phyloP scores from a whole-genome alignment of 2,113 vertebrate species.

The Sphaerodactylus townsendi region DNA sequence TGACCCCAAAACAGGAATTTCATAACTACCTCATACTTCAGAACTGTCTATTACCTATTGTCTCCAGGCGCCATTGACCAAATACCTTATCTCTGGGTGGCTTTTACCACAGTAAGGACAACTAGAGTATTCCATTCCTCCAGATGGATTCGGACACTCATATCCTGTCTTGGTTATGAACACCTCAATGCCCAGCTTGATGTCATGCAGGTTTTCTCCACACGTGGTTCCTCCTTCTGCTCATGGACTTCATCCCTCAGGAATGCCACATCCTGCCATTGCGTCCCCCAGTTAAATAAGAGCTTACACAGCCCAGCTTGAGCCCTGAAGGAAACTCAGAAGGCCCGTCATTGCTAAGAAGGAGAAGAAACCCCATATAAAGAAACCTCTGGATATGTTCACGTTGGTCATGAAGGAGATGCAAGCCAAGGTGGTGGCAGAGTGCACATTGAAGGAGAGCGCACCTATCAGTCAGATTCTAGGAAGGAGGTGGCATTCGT shows the following conservation, averaged over 20 bases:
- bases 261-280: slow-evolving; percentile 87
- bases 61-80: slow-evolving; percentile 89
- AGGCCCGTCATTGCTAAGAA: slow-evolving; percentile 79
- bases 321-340: slow-evolving; percentile 79
- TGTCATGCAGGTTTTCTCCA: slow-evolving; percentile 90
- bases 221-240: slow-evolving; percentile 83
- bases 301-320: slow-evolving; percentile 77
- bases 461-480: slow-evolving; percentile 97
- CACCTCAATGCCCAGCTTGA: slow-evolving; percentile 93
- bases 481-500: slow-evolving; percentile 95
- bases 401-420: slow-evolving; percentile 97
- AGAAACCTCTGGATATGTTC: slow-evolving; percentile 91
- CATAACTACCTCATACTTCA: slow-evolving; percentile 86
- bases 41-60: slow-evolving; percentile 94
- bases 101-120: slow-evolving; percentile 94
- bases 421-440: slow-evolving; percentile 91
- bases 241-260: slow-evolving; percentile 86
- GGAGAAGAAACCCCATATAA: slow-evolving; percentile 89
- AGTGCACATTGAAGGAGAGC: slow-evolving; percentile 95
- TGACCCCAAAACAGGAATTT: slow-evolving; percentile 88
- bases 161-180: slow-evolving; percentile 94
- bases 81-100: slow-evolving; percentile 91
- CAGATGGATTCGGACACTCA: slow-evolving; percentile 89
- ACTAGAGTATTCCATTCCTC: slow-evolving; percentile 90
- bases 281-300: slow-evolving; percentile 87